Conservation (phyloP, 2,113 vertebrate genomes). For the Apteryx owenii region DNA sequence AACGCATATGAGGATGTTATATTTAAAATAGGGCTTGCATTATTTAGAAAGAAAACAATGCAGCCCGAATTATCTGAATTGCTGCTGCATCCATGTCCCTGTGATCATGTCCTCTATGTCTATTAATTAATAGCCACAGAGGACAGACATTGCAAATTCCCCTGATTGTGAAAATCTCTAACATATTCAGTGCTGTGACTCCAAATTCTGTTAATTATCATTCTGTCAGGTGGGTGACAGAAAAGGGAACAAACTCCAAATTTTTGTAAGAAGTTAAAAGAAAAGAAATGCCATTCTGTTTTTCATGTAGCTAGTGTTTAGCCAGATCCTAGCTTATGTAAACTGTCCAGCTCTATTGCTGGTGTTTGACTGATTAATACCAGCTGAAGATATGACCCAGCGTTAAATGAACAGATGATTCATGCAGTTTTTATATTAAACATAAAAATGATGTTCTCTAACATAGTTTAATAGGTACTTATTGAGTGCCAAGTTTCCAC, state of each 20-base stretch:
- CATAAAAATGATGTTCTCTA: slow-evolving; percentile 57
- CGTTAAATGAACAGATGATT: slow-evolving; percentile 41
- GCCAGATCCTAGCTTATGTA: not conserved
- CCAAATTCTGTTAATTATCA: slow-evolving; percentile 22
- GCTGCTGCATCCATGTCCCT: not conserved
- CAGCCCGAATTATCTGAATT: not conserved
- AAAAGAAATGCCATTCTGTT: not conserved
- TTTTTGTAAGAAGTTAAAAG: slow-evolving; percentile 17
- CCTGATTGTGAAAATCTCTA: not conserved
- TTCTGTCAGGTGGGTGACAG: slow-evolving; percentile 4
- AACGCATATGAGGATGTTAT: not conserved
- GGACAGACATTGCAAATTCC: not conserved
- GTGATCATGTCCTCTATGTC: not conserved
- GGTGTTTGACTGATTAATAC: not conserved
- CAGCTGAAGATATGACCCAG: not conserved
- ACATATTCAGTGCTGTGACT: not conserved
- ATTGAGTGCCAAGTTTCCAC: slow-evolving; percentile 53
- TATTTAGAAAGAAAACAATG: not conserved
- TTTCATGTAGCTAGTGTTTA: not conserved
- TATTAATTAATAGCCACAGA: slow-evolving; percentile 28
- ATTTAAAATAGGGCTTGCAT: not conserved
- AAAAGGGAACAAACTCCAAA: not conserved
- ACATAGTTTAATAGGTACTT: slow-evolving; percentile 54
- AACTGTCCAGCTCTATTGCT: not conserved
- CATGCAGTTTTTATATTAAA: slow-evolving; percentile 42